Conservation (phyloP, 1,140 invertebrate genomes). For the Drosophila littoralis region DNA sequence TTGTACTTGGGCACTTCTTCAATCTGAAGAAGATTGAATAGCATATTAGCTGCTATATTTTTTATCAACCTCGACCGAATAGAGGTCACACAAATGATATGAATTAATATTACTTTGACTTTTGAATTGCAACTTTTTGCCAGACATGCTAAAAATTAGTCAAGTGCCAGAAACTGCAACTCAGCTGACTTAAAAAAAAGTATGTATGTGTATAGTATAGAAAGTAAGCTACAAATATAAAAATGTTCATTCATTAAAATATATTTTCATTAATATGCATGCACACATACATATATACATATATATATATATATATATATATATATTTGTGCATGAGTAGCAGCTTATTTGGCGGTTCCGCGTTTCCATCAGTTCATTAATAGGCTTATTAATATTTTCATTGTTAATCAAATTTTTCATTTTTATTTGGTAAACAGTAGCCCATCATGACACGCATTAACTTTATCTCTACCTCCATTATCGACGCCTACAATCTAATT, state of each 20-base stretch:
- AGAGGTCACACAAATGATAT: constrained; percentile 8
- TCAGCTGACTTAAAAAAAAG: neutral
- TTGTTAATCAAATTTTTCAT: constrained; percentile 25
- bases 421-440: constrained; percentile 37
- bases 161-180: constrained; percentile 1
- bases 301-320: no score
- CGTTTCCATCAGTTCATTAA: constrained; percentile 33
- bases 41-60: neutral
- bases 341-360: constrained; percentile 6
- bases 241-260: constrained; percentile 43
- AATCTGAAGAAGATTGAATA: neutral
- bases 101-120: constrained; percentile 6
- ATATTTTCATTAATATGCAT: constrained; percentile 25
- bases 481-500: constrained; percentile 75
- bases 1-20: neutral
- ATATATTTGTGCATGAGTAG: constrained; percentile 3
- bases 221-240: constrained; percentile 7
- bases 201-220: constrained; percentile 2
- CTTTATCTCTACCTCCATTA: constrained; percentile 54
- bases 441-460: constrained; percentile 43
- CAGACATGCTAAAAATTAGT: neutral
- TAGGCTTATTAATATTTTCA: constrained; percentile 49
- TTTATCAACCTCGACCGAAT: neutral
- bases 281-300: neutral
- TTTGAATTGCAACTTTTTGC: constrained; percentile 4